phyloP scores from a whole-genome alignment of 2,797 vertebrate genomes.

The Malacoctenus gilli region DNA sequence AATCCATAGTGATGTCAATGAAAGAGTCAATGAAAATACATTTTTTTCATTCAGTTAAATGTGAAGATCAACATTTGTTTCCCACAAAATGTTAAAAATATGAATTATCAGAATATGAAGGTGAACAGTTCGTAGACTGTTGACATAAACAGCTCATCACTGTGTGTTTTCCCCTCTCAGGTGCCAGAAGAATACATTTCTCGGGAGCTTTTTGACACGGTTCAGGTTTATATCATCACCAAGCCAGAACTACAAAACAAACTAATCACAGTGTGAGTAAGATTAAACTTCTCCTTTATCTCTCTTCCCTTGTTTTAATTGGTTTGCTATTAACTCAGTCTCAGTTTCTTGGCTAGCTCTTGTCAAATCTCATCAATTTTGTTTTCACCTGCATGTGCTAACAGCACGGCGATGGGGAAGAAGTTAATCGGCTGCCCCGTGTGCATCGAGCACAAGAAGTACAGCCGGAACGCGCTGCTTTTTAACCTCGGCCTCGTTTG shows the following conservation, averaged over 20 bases:
- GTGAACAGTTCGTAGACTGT: too few species aligned
- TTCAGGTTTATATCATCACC: slow-evolving; percentile 99
- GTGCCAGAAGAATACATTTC: slow-evolving; percentile 99
- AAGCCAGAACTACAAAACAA: slow-evolving; percentile 99
- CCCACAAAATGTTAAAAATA: too few species aligned
- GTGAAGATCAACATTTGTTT: too few species aligned
- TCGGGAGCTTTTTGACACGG: slow-evolving; percentile 95
- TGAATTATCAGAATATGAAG: too few species aligned
- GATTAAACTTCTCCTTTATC: background rate
- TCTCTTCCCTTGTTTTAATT: background rate
- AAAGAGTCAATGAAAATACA: too few species aligned
- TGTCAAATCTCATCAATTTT: background rate
- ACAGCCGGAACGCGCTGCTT: slow-evolving; percentile 94
- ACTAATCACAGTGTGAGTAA: slow-evolving; percentile 95
- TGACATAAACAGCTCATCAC: too few species aligned
- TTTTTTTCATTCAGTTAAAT: too few species aligned
- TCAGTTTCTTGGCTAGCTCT: too few species aligned
- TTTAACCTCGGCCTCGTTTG: slow-evolving; percentile 98
- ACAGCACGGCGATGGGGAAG: slow-evolving; percentile 96
- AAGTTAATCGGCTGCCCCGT: slow-evolving; percentile 97
- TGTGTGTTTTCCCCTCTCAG: slow-evolving; percentile 72
- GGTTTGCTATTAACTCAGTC: too few species aligned
- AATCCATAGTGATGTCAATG: too few species aligned
- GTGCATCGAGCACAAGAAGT: slow-evolving; percentile 98
- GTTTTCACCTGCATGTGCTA: slow-evolving; percentile 23